These are phyloP conservation scores for Hippocampus kuda DNA, from an alignment of 2,797 vertebrate species.

Conservation along the genomic window DNA sequence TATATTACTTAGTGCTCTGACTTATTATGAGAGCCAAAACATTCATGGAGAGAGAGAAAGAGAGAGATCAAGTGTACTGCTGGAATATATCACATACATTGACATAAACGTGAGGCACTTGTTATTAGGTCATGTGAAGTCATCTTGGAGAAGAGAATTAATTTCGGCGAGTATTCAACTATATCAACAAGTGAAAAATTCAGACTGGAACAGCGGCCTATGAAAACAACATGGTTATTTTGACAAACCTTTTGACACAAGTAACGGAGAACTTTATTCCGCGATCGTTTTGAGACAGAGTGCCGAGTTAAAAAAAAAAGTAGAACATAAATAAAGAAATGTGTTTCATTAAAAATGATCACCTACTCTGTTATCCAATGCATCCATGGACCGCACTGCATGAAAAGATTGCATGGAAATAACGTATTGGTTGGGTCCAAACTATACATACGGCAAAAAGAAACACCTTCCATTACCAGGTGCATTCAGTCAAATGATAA, in stretches of 20 bases:
- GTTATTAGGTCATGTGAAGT: constrained; percentile 58
- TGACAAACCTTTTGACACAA: constrained; percentile 67
- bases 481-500: too few relatives aligned
- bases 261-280: constrained; percentile 42
- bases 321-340: constrained; percentile 15
- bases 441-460: background rate
- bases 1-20: constrained; percentile 46
- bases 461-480: too few relatives aligned
- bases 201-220: constrained; percentile 68
- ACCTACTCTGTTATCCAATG: constrained; percentile 17
- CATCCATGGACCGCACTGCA: background rate
- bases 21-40: constrained; percentile 53
- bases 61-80: constrained; percentile 47
- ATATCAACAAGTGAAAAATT: constrained; percentile 72
- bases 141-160: constrained; percentile 55
- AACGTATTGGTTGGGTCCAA: background rate
- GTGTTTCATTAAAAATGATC: constrained; percentile 42
- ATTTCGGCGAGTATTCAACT: constrained; percentile 69
- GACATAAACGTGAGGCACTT: constrained; percentile 53
- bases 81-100: constrained; percentile 58
- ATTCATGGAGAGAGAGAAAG: constrained; percentile 16
- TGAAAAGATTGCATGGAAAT: background rate
- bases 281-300: constrained; percentile 61
- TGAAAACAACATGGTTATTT: constrained; percentile 81
- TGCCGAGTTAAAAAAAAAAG: constrained; percentile 15